These are phyloP conservation scores for Hypanus sabinus DNA, from an alignment of 2,113 vertebrate genomes.

Conservation along the genomic window DNA sequence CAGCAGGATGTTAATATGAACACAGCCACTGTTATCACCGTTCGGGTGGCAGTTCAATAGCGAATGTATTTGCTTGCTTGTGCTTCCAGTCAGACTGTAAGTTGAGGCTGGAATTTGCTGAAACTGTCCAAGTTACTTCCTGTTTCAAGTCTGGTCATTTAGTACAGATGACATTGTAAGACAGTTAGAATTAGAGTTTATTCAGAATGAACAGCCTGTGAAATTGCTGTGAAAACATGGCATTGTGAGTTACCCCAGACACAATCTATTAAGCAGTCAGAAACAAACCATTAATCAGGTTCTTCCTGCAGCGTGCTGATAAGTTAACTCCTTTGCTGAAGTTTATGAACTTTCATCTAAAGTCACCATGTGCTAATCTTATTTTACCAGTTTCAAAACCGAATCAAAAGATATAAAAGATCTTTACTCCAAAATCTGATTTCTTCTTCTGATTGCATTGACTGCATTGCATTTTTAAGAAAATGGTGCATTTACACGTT, in stretches of 20 bases:
- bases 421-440: background rate
- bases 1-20: background rate
- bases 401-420: background rate
- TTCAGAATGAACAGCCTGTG: constrained; percentile 47
- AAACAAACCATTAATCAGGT: constrained; percentile 31
- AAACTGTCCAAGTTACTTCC: constrained; percentile 30
- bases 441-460: background rate
- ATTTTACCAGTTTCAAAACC: background rate
- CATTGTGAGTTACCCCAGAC: constrained; percentile 40
- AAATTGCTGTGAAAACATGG: constrained; percentile 44
- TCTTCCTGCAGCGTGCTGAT: constrained; percentile 7
- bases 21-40: background rate
- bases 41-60: background rate
- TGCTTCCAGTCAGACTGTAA: background rate
- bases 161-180: background rate
- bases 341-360: background rate
- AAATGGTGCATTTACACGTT: background rate
- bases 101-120: constrained; percentile 39
- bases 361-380: background rate
- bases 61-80: background rate
- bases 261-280: background rate
- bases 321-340: background rate
- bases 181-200: constrained; percentile 39
- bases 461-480: background rate
- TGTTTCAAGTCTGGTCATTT: constrained; percentile 12